Base-by-base conservation (phyloP, 2,797 vertebrate genomes). In the Etheostoma perlongum region DNA sequence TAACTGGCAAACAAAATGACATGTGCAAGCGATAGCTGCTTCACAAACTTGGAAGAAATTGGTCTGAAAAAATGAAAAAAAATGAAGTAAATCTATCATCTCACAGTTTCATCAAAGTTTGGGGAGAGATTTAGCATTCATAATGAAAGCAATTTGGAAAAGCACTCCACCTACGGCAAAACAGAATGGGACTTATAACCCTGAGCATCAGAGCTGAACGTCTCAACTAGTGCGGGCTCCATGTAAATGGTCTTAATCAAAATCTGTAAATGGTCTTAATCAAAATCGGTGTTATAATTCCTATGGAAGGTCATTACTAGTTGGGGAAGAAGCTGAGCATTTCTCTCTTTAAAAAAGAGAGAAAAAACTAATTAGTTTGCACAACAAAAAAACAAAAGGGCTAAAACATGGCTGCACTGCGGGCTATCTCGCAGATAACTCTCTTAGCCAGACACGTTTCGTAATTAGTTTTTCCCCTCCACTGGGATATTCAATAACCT, bases 391-490 rank as follows among this genome's bases (percentile, higher is more conserved):
- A 91, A 91, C 89, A 94, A 94, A 92, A 92, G 90, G 91, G 85
- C 87, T 91, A 93, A 93, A 94, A 92, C 93, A 93, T 90, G 86
- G 89, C 90, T 93, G 91, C 91, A 94, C 93, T 94, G 93, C 85
- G 11, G 92, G 93, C 93, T 94, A 94, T 95, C 94, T 93, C 47
- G 64, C 81, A 93, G 94, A 95, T 95, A 95, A 93, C 91, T 94
- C 93, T 92, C 90, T 94, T 94, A 95, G 91, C 92, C 88, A 95
- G 92, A 95, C 91, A 93, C 85, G 85, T 91, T 94, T 94, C 81
- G 87, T 96, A 96, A 95, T 95, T 95, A 95, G 93, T 94, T 95
- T 94, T 94, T 88, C 86, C 91, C 89, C 91, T 93, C 89, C 87
- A 82, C 93, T 93, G 93, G 93, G 93, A 94, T 94, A 93, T 95